These are phyloP conservation scores for Oryzias woworae DNA, from an alignment of 2,113 vertebrate species.

Conservation along the genomic window DNA sequence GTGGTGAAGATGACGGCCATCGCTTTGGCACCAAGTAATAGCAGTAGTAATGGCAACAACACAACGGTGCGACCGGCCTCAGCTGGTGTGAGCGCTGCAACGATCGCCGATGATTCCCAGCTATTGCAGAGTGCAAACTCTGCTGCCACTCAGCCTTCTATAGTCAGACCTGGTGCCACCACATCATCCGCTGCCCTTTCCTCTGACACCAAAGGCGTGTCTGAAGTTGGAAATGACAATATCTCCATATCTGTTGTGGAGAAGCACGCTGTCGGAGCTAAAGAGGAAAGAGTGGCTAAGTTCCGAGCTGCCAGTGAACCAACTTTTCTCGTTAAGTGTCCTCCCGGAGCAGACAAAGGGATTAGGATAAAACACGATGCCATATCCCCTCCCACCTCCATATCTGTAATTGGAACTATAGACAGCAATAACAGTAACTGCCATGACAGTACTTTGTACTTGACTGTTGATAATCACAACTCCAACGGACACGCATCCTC, in stretches of 20 bases:
- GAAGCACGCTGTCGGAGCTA: slow-evolving; percentile 61
- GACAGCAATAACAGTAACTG: slow-evolving; percentile 83
- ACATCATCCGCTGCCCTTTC: slow-evolving; percentile 58
- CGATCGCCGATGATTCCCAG: slow-evolving; percentile 78
- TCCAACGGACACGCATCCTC: slow-evolving; percentile 80
- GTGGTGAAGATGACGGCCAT: slow-evolving; percentile 98
- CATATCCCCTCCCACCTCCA: slow-evolving; percentile 70
- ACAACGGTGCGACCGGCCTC: slow-evolving; percentile 84
- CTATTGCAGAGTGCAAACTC: slow-evolving; percentile 80
- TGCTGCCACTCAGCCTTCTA: slow-evolving; percentile 80
- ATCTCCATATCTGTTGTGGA: slow-evolving; percentile 60
- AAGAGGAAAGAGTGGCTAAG: slow-evolving; percentile 78
- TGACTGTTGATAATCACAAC: slow-evolving; percentile 85
- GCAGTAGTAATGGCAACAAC: slow-evolving; percentile 56
- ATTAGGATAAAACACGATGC: slow-evolving; percentile 82
- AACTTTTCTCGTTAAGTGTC: slow-evolving; percentile 78
- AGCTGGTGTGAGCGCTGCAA: slow-evolving; percentile 70
- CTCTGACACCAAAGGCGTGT: slow-evolving; percentile 82
- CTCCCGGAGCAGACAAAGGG: slow-evolving; percentile 76
- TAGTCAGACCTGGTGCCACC: slow-evolving; percentile 61
- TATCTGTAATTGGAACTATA: slow-evolving; percentile 78
- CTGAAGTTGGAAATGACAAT: slow-evolving; percentile 80
- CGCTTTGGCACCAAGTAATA: slow-evolving; percentile 87
- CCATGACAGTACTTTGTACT: slow-evolving; percentile 82
- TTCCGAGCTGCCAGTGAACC: slow-evolving; percentile 84